Base-by-base conservation (phyloP, 2,113 vertebrate species). In the Percina caprodes region DNA sequence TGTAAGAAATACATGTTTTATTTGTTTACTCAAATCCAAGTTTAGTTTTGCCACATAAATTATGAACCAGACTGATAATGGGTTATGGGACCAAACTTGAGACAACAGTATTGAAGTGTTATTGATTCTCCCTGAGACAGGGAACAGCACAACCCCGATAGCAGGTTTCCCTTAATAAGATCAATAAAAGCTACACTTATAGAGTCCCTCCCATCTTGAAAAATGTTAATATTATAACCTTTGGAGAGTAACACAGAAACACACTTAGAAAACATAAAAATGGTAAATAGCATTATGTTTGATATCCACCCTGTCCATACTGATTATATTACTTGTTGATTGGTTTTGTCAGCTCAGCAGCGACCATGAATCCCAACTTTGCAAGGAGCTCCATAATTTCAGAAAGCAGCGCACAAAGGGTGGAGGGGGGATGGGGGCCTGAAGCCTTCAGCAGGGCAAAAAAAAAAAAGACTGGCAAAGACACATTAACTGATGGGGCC, bases 401-500 rank as follows among this genome's bases (percentile, higher is more conserved):
- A 82, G 49, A 81, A 82, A 84, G 24, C 39, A 46, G 18, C 16
- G 66, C 68, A 73, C 60, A 87, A 82, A 87, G 74, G 70, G 56
- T 79, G 23, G 63, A 26, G 75, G 68, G 88, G 83, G 83, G 82
- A 79, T 63, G 88, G 84, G 79, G 26, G 45, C 33, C 62, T 42
- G 39, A 76, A 77, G 85, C 49, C 67, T 88, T 69, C 42, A 75
- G 83, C 63, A n/a, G 81, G 69, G 69, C 60, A 51, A 79, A 83
- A 74, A 69, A 35, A 74, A 73, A 79, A 79, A 79, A 80, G 56
- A 54, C 69, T 81, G 72, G 84, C 81, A 84, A 81, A 71, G 86
- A 86, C 77, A 80, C 74, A 76, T 87, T 74, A 88, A 82, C 77
- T 68, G 55, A 79, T 73, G 86, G 85, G 88, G 88, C 86, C 90